Percentiles rank a stretch among this genome's conserved stretches.
These are phyloP conservation scores for Nettapus auritus DNA, from an alignment of 2,113 vertebrate species.

Conservation along the genomic window DNA sequence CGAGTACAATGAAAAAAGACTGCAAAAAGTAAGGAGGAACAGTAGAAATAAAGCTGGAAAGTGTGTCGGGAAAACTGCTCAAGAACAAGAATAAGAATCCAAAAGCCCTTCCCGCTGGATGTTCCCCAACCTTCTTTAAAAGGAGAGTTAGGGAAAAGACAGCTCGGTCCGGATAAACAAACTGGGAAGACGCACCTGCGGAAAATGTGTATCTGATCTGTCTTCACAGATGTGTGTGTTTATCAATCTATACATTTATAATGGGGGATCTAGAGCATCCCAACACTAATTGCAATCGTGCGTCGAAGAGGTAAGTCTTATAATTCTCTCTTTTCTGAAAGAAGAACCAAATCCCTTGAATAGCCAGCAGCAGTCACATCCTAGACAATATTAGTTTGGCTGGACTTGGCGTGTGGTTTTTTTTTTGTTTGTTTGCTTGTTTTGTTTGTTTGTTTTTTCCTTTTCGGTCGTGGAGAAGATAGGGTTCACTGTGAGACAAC, in stretches of 20 bases:
- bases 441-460: not conserved
- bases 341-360: not conserved
- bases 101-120: not conserved
- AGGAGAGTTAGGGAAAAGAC: not conserved
- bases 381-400: not conserved
- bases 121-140: not conserved
- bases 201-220: not conserved
- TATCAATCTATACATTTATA: not conserved
- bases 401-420: not conserved
- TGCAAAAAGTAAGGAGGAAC: not conserved
- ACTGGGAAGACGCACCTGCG: conserved; percentile 6
- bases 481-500: not conserved
- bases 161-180: not conserved
- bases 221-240: not conserved
- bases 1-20: conserved; percentile 35
- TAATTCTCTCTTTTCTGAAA: not conserved
- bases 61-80: not conserved
- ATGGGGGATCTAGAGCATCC: not conserved
- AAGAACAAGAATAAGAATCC: not conserved
- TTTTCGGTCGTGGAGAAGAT: not conserved
- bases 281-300: not conserved
- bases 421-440: not conserved
- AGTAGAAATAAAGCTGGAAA: not conserved
- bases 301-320: conserved; percentile 5
- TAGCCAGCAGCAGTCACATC: not conserved